Evolutionary conservation across 2,888 invertebrate genomes (phyloP), one percentile per base, ranked within the genome.

Genomic region (Napeogenes sylphis): DNA sequence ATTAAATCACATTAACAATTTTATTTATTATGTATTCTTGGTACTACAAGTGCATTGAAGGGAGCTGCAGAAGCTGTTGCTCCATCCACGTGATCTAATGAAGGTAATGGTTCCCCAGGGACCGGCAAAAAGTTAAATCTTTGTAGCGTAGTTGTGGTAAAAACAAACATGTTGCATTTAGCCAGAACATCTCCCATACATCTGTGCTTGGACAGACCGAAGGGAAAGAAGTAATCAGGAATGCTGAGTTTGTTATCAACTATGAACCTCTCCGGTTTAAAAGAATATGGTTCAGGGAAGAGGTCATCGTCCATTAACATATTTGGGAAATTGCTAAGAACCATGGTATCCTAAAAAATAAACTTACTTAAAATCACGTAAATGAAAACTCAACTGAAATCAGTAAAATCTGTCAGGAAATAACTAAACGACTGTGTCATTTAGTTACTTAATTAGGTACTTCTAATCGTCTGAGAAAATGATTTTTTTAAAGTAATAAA

Each of bases 101-200:
- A 91, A 0, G 96, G 96, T 64, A 92, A 81, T 0, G 88, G 82
- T 66, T 93, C 92, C 0, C 93, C 95, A 0, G 94, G 93, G 1
- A 92, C 92, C 0, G 93, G 85, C 2, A 92, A 80, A 75, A 97
- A 94, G 4, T 92, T 92, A 72, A 95, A 96, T 72, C 91, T 92
- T 81, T 96, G 96, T 70, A 97, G 84, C 71, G 96, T 85, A 0
- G 94, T 91, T 0, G 95, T 93, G 0, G 93, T 93, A 73, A 96
- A 95, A 45, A 96, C 80, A 75, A 96, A 97, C 58, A 96, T 91
- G 74, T 95, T 96, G 71, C 95, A 95, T 73, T 94, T 94, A 0
- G 95, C 95, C n/a, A 91, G 71, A 0, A 85, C 81, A 75, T 97
- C 96, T 0, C 96, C 97, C 93, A 96, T 93, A 75, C 97, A 97